Evolutionary conservation across 2,113 vertebrate species (phyloP).

Genomic region (Mustela lutreola): DNA sequence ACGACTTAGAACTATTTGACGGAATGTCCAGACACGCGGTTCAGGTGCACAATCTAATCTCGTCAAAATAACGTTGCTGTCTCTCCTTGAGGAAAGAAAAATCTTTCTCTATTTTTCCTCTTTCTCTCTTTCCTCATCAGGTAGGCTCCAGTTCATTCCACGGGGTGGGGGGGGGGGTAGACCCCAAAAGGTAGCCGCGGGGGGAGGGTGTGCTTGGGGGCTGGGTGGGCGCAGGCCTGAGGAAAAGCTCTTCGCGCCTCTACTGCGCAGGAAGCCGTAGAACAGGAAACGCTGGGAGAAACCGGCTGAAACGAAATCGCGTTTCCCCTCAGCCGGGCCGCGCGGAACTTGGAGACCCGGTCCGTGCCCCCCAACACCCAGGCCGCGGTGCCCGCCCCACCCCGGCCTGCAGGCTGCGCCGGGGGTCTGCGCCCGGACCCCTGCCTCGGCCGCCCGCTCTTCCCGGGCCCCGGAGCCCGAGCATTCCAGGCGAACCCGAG

Average conservation of each 20-base stretch:
- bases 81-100: slow-evolving; percentile 23
- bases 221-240: not conserved
- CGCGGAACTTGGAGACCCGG: not conserved
- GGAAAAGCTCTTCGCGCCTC: not conserved
- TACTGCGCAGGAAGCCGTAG: not conserved
- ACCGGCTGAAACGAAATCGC: slow-evolving; percentile 67
- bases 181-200: not conserved
- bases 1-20: slow-evolving; percentile 73
- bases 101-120: not conserved
- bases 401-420: not conserved
- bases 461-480: not conserved
- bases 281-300: not conserved
- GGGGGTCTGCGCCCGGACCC: not conserved
- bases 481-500: not conserved
- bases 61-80: slow-evolving; percentile 69
- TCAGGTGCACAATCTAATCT: slow-evolving; percentile 79
- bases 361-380: not conserved
- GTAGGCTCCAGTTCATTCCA: slow-evolving; percentile 36
- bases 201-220: not conserved
- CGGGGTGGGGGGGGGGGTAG: not conserved
- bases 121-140: slow-evolving; percentile 24
- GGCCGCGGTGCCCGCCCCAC: not conserved
- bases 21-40: slow-evolving; percentile 76
- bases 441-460: not conserved
- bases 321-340: not conserved